These are phyloP conservation scores for Rhinoderma darwinii DNA, from an alignment of 2,113 vertebrate species.

Conservation along the genomic window DNA sequence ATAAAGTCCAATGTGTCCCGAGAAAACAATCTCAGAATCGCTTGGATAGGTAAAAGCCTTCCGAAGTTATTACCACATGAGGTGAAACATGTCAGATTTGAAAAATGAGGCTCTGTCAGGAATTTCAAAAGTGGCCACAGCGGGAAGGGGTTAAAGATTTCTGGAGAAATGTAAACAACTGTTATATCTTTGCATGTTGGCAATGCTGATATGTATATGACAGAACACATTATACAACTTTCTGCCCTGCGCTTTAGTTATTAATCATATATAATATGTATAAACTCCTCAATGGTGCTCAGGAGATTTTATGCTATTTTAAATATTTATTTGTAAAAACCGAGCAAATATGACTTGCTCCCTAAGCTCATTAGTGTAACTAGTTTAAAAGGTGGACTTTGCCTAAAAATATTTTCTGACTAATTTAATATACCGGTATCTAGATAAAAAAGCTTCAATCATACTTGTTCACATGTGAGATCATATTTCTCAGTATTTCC, in stretches of 20 bases:
- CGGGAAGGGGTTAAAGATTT: too few relatives aligned
- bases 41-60: too few relatives aligned
- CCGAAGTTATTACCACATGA: too few relatives aligned
- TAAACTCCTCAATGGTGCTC: not conserved
- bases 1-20: too few relatives aligned
- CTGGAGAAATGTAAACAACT: too few relatives aligned
- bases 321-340: not conserved
- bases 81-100: too few relatives aligned
- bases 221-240: not conserved
- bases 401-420: not conserved
- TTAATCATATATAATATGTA: not conserved
- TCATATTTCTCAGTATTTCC: not conserved
- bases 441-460: not conserved
- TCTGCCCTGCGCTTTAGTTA: not conserved
- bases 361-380: not conserved
- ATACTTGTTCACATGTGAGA: not conserved
- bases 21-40: too few relatives aligned
- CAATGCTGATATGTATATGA: not conserved
- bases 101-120: too few relatives aligned
- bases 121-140: too few relatives aligned
- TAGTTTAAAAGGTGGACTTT: not conserved
- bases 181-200: too few relatives aligned
- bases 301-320: not conserved
- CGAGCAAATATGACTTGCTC: not conserved
- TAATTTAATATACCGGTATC: conserved; percentile 6